Percentiles rank a stretch among this genome's conserved stretches.
Evolutionary conservation across 1,140 invertebrate species (phyloP).

Genomic region (Ctenoplectra terminalis): DNA sequence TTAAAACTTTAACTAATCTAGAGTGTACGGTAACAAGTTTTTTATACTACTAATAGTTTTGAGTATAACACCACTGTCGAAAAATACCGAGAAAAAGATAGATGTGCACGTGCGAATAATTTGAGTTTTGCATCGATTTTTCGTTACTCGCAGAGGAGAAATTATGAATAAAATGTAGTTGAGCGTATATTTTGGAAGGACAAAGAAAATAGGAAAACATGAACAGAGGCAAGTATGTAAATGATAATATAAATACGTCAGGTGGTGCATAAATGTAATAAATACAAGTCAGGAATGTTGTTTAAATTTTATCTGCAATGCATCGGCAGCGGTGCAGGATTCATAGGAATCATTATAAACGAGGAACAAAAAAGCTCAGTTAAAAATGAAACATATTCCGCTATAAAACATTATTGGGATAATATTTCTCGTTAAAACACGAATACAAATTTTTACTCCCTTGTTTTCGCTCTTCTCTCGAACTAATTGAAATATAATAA

Average conservation of each 20-base stretch:
- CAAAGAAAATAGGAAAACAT: not conserved
- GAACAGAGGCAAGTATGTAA: not conserved
- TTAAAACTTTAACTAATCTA: not conserved
- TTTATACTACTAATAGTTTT: not conserved
- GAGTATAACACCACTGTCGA: not conserved
- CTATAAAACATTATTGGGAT: not conserved
- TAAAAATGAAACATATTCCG: not conserved
- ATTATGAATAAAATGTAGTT: conserved; percentile 30
- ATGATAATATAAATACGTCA: conserved; percentile 26
- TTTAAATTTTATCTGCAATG: conserved; percentile 5
- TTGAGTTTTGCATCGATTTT: conserved; percentile 21
- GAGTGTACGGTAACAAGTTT: not conserved
- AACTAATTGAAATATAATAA: not conserved
- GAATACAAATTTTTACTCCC: not conserved
- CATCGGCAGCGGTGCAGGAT: not conserved
- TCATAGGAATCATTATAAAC: conserved; percentile 12
- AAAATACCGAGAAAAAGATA: not conserved
- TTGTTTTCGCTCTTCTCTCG: not conserved
- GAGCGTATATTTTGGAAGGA: not conserved
- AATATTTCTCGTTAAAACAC: not conserved
- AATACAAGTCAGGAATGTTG: conserved; percentile 15
- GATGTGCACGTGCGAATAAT: not conserved
- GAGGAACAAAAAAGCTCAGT: not conserved
- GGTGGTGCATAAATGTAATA: conserved; percentile 8
- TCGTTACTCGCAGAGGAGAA: not conserved